These are phyloP conservation scores for Dolichopus griseipennis DNA, from an alignment of 2,888 invertebrate genomes.

Conservation along the genomic window DNA sequence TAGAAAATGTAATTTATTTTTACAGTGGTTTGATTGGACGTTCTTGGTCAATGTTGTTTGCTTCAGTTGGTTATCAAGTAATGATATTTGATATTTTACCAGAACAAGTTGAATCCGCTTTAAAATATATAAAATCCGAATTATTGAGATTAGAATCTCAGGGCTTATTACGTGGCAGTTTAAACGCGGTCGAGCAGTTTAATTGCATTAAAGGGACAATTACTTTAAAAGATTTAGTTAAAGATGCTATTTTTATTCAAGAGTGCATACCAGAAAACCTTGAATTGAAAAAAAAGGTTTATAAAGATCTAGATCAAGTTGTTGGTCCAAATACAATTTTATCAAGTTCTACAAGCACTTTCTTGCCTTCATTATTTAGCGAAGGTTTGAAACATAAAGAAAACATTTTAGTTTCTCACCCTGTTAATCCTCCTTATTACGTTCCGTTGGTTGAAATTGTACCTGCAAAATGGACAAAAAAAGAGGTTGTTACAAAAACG, in stretches of 20 bases:
- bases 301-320: slow-evolving; percentile 65
- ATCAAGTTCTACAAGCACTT: slow-evolving; percentile 90
- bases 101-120: slow-evolving; percentile 63
- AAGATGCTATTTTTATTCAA: slow-evolving; percentile 72
- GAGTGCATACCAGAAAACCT: slow-evolving; percentile 91
- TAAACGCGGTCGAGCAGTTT: slow-evolving; percentile 67
- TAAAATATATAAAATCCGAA: slow-evolving; percentile 65
- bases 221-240: slow-evolving; percentile 60
- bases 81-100: slow-evolving; percentile 73
- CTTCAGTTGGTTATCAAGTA: slow-evolving; percentile 83
- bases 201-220: slow-evolving; percentile 65
- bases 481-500: slow-evolving; percentile 63
- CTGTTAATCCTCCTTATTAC: slow-evolving; percentile 95
- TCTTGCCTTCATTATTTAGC: slow-evolving; percentile 79
- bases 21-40: slow-evolving; percentile 88
- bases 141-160: slow-evolving; percentile 59
- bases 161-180: slow-evolving; percentile 65
- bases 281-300: slow-evolving; percentile 74
- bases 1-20: slow-evolving; percentile 22
- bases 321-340: slow-evolving; percentile 69
- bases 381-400: slow-evolving; percentile 64
- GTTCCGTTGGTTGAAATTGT: slow-evolving; percentile 90
- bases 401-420: slow-evolving; percentile 70
- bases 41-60: slow-evolving; percentile 96
- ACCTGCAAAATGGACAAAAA: slow-evolving; percentile 87